Evolutionary conservation across 2,888 invertebrate genomes (phyloP).

Genomic region (Apodemia duryi): DNA sequence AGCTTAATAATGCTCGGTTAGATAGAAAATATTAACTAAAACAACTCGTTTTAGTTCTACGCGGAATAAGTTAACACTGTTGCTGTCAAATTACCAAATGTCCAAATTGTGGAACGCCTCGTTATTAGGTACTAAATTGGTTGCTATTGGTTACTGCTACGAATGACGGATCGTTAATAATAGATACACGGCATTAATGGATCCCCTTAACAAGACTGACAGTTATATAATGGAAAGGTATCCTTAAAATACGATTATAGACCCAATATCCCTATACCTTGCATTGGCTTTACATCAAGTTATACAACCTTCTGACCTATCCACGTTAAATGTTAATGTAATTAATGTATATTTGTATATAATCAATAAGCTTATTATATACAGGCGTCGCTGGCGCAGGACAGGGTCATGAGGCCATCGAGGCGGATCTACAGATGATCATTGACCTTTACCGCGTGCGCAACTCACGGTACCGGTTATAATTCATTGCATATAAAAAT

Average conservation of each 20-base stretch:
- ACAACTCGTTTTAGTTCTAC: too few species aligned
- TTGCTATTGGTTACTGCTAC: too few species aligned
- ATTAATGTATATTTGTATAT: conserved; percentile 14
- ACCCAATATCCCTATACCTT: not conserved
- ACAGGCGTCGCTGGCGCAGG: conserved; percentile 51
- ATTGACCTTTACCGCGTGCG: conserved; percentile 73
- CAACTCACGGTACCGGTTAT: conserved; percentile 59
- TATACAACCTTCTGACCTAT: conserved; percentile 14
- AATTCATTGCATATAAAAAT: conserved; percentile 50
- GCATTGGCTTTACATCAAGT: not conserved
- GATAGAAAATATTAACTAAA: too few species aligned
- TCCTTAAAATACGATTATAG: not conserved
- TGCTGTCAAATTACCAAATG: too few species aligned
- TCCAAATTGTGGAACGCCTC: too few species aligned
- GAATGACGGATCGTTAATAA: too few species aligned
- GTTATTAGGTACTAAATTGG: too few species aligned
- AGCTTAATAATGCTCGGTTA: too few species aligned
- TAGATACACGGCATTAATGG: too few species aligned
- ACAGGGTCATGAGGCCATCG: conserved; percentile 75
- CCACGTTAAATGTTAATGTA: conserved; percentile 13
- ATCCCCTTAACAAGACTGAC: too few species aligned
- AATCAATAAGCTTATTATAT: conserved; percentile 3
- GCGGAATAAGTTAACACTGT: too few species aligned
- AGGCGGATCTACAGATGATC: conserved; percentile 78
- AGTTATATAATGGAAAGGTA: too few species aligned